phyloP scores from a whole-genome alignment of 2,797 vertebrate species.

The Tokudaia muenninki region DNA sequence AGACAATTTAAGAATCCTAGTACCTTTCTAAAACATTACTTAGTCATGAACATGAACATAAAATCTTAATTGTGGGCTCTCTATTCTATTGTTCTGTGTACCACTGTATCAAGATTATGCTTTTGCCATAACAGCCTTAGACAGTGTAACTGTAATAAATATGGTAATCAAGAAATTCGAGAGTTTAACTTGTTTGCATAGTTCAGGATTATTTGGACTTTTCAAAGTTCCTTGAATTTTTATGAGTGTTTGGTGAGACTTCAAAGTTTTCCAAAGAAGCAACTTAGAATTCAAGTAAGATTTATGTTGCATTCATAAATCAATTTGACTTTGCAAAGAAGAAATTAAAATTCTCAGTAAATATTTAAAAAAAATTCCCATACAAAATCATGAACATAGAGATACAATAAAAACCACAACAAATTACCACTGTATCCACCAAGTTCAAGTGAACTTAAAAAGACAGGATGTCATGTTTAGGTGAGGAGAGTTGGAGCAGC shows the following conservation, averaged over 20 bases:
- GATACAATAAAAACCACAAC: not conserved
- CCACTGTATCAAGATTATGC: not conserved
- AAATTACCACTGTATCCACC: not conserved
- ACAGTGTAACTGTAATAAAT: not conserved
- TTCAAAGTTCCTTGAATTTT: not conserved
- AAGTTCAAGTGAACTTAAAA: not conserved
- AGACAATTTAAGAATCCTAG: not conserved
- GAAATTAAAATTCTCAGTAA: not conserved
- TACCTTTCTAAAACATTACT: not conserved
- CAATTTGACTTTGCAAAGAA: not conserved
- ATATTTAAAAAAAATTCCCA: not conserved
- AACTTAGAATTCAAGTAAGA: not conserved
- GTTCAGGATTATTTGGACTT: not conserved
- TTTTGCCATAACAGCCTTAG: not conserved
- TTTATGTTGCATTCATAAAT: not conserved
- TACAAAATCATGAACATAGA: not conserved
- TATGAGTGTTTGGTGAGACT: not conserved
- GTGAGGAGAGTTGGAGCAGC: not conserved
- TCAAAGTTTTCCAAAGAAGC: not conserved
- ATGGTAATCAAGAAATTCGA: not conserved
- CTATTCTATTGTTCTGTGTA: not conserved
- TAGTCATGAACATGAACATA: too few species aligned
- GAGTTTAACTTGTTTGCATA: not conserved
- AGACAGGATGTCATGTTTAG: not conserved
- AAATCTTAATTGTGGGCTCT: not conserved